These are phyloP conservation scores for Pseudoips prasinana DNA, from an alignment of 2,888 invertebrate genomes.

Conservation along the genomic window DNA sequence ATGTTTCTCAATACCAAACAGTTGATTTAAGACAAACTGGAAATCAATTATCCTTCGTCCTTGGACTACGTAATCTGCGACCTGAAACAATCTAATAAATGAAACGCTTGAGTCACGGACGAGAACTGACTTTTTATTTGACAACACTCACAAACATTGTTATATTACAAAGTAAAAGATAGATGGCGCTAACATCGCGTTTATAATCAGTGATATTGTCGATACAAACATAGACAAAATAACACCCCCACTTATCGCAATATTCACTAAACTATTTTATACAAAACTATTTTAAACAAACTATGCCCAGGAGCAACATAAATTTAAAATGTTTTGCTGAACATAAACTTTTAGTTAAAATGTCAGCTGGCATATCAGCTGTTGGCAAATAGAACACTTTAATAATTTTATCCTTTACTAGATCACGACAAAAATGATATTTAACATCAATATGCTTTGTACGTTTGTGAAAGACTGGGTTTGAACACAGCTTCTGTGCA, in stretches of 20 bases:
- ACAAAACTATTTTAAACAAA: conserved; percentile 2
- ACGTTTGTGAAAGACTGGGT: conserved; percentile 13
- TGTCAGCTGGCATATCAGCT: conserved; percentile 7
- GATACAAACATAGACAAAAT: conserved; percentile 1
- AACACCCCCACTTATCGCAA: conserved; percentile 3
- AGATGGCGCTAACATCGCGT: too few species aligned
- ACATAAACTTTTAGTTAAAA: conserved; percentile 7
- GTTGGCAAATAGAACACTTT: conserved; percentile 7
- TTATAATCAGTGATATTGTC: background rate
- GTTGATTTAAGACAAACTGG: too few species aligned
- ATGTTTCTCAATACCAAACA: too few species aligned
- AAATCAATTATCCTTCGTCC: too few species aligned
- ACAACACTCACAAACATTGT: too few species aligned
- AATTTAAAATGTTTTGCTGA: conserved; percentile 6
- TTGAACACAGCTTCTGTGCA: conserved; percentile 10
- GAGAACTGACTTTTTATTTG: too few species aligned
- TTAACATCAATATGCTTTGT: conserved; percentile 12
- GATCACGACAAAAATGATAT: conserved; percentile 6
- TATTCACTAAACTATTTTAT: background rate
- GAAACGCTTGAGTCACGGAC: too few species aligned
- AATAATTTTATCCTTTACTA: conserved; percentile 5
- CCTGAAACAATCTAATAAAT: too few species aligned
- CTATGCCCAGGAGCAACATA: conserved; percentile 5
- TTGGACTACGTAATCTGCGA: too few species aligned
- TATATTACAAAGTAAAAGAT: too few species aligned